Evolutionary conservation across 1,140 invertebrate species (phyloP), one percentile per base, ranked within the genome.

Genomic region (Drosophila ohnishii): DNA sequence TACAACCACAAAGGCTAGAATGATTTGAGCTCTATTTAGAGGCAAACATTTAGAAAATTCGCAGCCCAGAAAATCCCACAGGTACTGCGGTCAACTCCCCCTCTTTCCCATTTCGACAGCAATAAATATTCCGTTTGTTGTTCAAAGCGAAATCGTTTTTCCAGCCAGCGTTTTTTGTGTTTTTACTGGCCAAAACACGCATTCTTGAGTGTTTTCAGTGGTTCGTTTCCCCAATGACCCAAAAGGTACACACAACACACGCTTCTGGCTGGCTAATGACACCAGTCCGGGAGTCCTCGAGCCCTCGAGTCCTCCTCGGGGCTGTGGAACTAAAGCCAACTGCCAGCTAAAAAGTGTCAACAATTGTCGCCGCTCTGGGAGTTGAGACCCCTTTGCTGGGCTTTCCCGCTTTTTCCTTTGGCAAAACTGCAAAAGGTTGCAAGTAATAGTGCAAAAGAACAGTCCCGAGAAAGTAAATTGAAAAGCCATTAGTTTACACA

Each of bases 91-190:
- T 25, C 34, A 55, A 25, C 19, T n/a, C 19, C 51, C 16, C 5
- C 45, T 40, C 39, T 56, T 40, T 9, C 11, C 34, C 42, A 45
- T 25, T 58, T 71, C 40, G 48, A 53, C 51, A 55, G 58, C 63
- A 73, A 87, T 80, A 88, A 88, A 88, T 82, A 80, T 79, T 82
- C 72, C 62, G 57, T 88, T 74, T 77, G 67, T 59, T 65, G 59
- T 72, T 69, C n/a, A 67, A 75, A 81, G 44, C 51, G 37, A 74
- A 85, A 80, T 63, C 62, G 60, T 80, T 77, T 48, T 19, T n/a
- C 25, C 57, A 63, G 28, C 28, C 39, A 25, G 7, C 6, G 7
- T 13, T 25, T 22, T 32, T 47, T 25, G 5, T 9, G 13, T 28
- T 13, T n/a, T 16, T 64, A 45, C 13, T 37, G 42, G 53, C 14